Percentiles rank a stretch among this genome's conserved stretches.
Evolutionary conservation across 2,888 invertebrate genomes (phyloP).

Genomic region (Pilophorus perplexus): DNA sequence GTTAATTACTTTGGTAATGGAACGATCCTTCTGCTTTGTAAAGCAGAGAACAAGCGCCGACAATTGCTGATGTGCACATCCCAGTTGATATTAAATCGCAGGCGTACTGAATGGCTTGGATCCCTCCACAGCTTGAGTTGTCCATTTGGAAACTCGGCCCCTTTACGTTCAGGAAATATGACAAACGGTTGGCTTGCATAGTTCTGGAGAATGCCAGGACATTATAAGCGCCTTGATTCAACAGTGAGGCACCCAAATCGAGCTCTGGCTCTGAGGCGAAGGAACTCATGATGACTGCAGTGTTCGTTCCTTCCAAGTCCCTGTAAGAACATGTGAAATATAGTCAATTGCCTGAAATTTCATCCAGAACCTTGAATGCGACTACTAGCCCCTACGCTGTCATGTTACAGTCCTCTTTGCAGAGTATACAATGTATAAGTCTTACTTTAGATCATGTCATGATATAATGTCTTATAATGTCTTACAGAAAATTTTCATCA

Average conservation of each 20-base stretch:
- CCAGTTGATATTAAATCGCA: conserved; percentile 52
- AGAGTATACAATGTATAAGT: no score
- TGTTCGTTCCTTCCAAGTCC: conserved; percentile 49
- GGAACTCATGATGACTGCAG: conserved; percentile 55
- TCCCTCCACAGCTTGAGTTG: conserved; percentile 65
- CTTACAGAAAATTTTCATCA: no score
- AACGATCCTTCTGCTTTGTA: conserved; percentile 76
- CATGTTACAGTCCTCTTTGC: no score
- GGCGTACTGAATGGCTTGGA: conserved; percentile 60
- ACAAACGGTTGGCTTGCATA: conserved; percentile 63
- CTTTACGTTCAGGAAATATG: conserved; percentile 61
- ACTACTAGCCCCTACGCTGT: no score
- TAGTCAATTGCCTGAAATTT: no score
- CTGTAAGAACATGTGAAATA: conserved; percentile 4
- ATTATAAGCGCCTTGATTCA: conserved; percentile 58
- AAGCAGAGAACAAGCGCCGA: conserved; percentile 59
- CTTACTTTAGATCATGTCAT: no score
- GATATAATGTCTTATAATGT: no score
- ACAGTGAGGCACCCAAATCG: conserved; percentile 44
- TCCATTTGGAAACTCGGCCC: conserved; percentile 60
- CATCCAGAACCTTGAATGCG: no score
- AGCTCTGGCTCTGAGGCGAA: conserved; percentile 55
- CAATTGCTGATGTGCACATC: conserved; percentile 59
- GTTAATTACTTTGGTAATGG: conserved; percentile 69
- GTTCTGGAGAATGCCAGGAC: conserved; percentile 64